phyloP scores from a whole-genome alignment of 2,113 vertebrate genomes.

The Romanogobio albipinnatus region DNA sequence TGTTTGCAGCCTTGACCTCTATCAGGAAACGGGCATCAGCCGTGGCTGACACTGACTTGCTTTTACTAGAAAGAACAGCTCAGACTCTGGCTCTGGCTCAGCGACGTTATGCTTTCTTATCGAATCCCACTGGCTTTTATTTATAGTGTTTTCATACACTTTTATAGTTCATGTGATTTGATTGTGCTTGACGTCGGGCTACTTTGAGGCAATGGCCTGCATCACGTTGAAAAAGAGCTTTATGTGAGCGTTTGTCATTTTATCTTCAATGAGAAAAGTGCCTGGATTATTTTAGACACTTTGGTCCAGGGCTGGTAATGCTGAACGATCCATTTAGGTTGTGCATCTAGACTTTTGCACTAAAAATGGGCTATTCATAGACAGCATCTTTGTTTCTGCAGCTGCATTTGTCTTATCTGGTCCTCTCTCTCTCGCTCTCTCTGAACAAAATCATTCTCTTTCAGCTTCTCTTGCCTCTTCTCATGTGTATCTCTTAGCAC shows the following conservation, averaged over 20 bases:
- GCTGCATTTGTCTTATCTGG: slow-evolving; percentile 41
- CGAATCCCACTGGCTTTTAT: slow-evolving; percentile 18
- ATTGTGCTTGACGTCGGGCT: slow-evolving; percentile 20
- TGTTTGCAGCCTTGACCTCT: slow-evolving; percentile 15
- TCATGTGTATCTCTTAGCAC: slow-evolving; percentile 26
- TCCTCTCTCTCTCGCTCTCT: slow-evolving; percentile 38
- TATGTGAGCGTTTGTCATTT: slow-evolving; percentile 26
- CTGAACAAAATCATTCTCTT: slow-evolving; percentile 19
- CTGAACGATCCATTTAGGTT: slow-evolving; percentile 24
- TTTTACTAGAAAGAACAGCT: slow-evolving; percentile 9
- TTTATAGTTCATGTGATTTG: slow-evolving; percentile 22
- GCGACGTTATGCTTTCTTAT: background rate
- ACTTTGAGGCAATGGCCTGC: slow-evolving; percentile 9
- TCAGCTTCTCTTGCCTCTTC: slow-evolving; percentile 26
- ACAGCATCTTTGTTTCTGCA: slow-evolving; percentile 26
- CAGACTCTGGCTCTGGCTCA: background rate
- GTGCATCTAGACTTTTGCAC: slow-evolving; percentile 41
- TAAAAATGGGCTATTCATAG: slow-evolving; percentile 48
- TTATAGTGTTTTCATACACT: slow-evolving; percentile 20
- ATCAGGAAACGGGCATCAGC: background rate
- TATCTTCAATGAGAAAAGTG: slow-evolving; percentile 34
- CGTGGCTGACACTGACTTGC: background rate
- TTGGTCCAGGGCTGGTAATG: slow-evolving; percentile 15
- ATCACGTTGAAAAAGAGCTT: slow-evolving; percentile 10
- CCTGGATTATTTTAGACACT: slow-evolving; percentile 34